Percentiles rank a stretch among this genome's conserved stretches.
These are phyloP conservation scores for Ochlodes sylvanus DNA, from an alignment of 2,888 invertebrate species.

Conservation along the genomic window DNA sequence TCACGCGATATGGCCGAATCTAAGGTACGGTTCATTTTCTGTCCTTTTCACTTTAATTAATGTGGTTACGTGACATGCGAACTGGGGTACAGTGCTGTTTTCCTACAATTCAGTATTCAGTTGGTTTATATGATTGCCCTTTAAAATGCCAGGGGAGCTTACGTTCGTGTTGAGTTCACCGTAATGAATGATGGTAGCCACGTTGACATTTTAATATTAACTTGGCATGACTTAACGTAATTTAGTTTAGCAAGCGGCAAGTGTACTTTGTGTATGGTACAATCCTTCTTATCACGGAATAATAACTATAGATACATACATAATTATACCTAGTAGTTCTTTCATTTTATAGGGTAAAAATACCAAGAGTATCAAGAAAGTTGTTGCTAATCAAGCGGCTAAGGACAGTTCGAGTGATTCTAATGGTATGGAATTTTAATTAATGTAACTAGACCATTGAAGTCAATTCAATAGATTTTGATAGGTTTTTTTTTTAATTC, in stretches of 20 bases:
- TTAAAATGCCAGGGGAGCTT: slow-evolving; percentile 29
- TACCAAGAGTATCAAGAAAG: slow-evolving; percentile 43
- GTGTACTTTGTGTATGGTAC: background rate
- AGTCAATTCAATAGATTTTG: no score
- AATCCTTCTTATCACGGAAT: background rate
- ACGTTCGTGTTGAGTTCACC: slow-evolving; percentile 27
- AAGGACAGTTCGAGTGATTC: slow-evolving; percentile 51
- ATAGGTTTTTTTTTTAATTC: no score
- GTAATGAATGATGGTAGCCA: slow-evolving; percentile 28
- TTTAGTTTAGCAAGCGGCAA: slow-evolving; percentile 11
- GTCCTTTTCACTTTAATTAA: slow-evolving; percentile 73
- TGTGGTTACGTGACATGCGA: slow-evolving; percentile 69
- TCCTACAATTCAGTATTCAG: slow-evolving; percentile 9
- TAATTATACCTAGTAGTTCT: background rate
- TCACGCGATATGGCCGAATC: slow-evolving; percentile 78
- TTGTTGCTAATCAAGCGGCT: slow-evolving; percentile 20
- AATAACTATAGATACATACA: background rate
- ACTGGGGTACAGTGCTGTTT: slow-evolving; percentile 40
- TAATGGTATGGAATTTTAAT: slow-evolving; percentile 49
- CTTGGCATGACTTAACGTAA: slow-evolving; percentile 21
- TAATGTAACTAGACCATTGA: no score
- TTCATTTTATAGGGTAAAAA: slow-evolving; percentile 39
- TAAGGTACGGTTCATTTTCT: slow-evolving; percentile 66
- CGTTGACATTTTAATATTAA: slow-evolving; percentile 28
- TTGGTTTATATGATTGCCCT: slow-evolving; percentile 41